Evolutionary conservation across 2,797 vertebrate genomes (phyloP).

Genomic region (Sebastes vulpes): DNA sequence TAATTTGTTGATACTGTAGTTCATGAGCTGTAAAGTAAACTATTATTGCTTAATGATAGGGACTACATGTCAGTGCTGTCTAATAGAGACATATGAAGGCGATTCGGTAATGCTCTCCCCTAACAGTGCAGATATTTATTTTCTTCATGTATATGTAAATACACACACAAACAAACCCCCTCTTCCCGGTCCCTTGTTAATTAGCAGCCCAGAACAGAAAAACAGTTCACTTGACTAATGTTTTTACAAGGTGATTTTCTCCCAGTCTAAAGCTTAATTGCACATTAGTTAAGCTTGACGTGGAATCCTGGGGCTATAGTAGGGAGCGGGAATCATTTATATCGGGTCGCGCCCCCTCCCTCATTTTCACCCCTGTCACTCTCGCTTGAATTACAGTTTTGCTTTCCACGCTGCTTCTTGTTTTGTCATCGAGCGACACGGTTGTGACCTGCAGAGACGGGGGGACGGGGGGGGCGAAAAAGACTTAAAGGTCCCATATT

Average conservation of each 20-base stretch:
- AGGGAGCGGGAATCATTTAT: conserved; percentile 81
- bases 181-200: conserved; percentile 82
- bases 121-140: conserved; percentile 85
- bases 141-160: conserved; percentile 86
- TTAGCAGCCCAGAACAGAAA: conserved; percentile 83
- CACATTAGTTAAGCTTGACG: conserved; percentile 88
- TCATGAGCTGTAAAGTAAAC: conserved; percentile 89
- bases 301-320: conserved; percentile 82
- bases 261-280: conserved; percentile 87
- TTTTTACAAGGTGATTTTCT: conserved; percentile 89
- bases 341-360: conserved; percentile 69
- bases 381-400: conserved; percentile 67
- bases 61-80: conserved; percentile 83
- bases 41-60: conserved; percentile 89
- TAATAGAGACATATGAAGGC: conserved; percentile 88
- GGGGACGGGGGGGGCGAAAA: neutral
- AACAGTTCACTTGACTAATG: conserved; percentile 87
- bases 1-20: conserved; percentile 88
- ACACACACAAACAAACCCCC: conserved; percentile 79
- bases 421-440: conserved; percentile 65
- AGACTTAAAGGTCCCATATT: neutral
- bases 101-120: conserved; percentile 77
- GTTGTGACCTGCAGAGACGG: conserved; percentile 49
- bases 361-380: conserved; percentile 62
- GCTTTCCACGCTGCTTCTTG: conserved; percentile 43